Base-by-base conservation (phyloP, 2,797 vertebrate species). In the Clarias fuscus region DNA sequence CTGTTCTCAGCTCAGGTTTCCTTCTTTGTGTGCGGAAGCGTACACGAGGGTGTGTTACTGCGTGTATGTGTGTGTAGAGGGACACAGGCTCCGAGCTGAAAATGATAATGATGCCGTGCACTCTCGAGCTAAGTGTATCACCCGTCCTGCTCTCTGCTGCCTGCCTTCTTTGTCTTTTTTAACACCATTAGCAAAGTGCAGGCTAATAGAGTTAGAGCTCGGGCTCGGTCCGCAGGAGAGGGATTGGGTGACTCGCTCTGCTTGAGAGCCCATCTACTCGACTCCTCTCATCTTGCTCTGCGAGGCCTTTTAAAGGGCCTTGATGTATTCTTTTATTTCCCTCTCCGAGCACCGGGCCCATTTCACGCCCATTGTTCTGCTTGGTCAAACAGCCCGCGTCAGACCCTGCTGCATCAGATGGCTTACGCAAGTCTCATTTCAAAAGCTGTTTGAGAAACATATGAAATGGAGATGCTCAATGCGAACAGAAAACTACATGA, bases 131-230 rank as follows among this genome's bases (percentile, higher is more conserved):
- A 92, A 93, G 92, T 91, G 90, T 88, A 91, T 92, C 91, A 89
- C 86, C 85, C 90, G 82, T 67, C 85, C 89, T 81, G 85, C 86
- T 89, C 88, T 88, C 91, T 89, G 89, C 61, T 83, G 90, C 86
- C 78, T 89, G 85, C 90, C 91, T 92, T 92, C 92, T 92, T 88
- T 84, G 90, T 94, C 92, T 93, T 90, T 91, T 90, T 92, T 95
- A 94, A 95, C 92, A 88, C 93, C 92, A 93, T 95, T 94, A 95
- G 95, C 92, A 94, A 93, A 95, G 95, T 95, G 95, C 93, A 92
- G 82, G 87, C 91, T 95, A 95, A 95, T 91, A 92, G 83, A 80
- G 91, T 95, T 95, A 94, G 86, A 84, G 87, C 86, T 77, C 56
- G 62, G 33, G 86, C 86, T 77, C 64, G 37, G 87, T 87, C 87